Base-by-base conservation (phyloP, 2,888 invertebrate genomes). In the Xylota segnis region DNA sequence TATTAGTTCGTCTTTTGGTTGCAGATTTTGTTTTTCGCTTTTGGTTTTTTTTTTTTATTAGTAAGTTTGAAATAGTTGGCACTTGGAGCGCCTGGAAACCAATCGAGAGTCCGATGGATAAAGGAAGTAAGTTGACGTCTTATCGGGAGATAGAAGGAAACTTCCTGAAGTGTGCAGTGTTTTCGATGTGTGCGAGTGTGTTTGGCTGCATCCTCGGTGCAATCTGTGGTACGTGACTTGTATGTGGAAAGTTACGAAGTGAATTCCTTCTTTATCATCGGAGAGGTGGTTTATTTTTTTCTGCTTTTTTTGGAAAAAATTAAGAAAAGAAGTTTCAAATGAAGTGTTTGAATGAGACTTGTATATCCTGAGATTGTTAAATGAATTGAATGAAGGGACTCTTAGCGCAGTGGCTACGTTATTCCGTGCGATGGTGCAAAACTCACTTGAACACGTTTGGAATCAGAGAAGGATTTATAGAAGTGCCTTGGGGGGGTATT, bases 211-310 rank as follows among this genome's bases (percentile, higher is more conserved):
- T 81, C 66, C 66, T 66, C 72, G 52, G 43, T 72, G 65, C 79
- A 81, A 81, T 81, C 79, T 74, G 52, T 37, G 27, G 66, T 54
- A 81, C 79, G 79, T 81, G 79, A 74, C 65, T 81, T 74, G 74
- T 59, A 34, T 74, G 66, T 43, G 54, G 18, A 74, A 59, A 74
- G 72, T 59, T 66, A 27, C 14, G 52, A 27, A 71, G 47, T 71
- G 47, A 59, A 37, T 59, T 71, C 6, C 37, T 37, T 71, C n/a
- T 68, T 50, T 71, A 71, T 72, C 65, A 58, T 72, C 16, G 16
- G 52, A 50, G 34, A 59, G 27, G 59, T 52, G 23, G 10, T 68
- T 43, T 9, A 9, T 54, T 54, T 23, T 63, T 18, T 23, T n/a
- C n/a, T 45, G 4, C 23, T 12, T 6, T 10, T 7, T 10, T 3